Base-by-base conservation (phyloP, 2,797 vertebrate genomes). In the Chromis chromis region DNA sequence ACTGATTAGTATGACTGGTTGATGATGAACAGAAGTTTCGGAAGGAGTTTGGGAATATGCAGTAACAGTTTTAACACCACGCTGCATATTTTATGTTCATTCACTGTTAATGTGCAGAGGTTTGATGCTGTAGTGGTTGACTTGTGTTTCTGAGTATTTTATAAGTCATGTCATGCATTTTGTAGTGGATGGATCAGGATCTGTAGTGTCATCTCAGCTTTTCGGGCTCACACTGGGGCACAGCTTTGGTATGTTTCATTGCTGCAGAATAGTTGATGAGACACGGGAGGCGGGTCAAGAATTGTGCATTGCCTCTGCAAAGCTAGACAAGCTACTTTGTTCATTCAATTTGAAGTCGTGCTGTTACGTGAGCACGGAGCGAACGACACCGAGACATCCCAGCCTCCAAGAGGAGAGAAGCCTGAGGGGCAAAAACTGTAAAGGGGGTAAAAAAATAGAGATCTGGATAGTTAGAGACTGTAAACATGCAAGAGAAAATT, bases 151-250 rank as follows among this genome's bases (percentile, higher is more conserved):
- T 55, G 71, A 66, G 66, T 64, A 77, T 88, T 86, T 78, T 66
- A 83, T 36, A 78, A 86, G 82, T 74, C 83, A 77, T 33, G 68
- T 78, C 73, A 81, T 88, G 60, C 74, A 91, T 87, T 89, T 89
- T 89, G 69, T 68, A 88, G 78, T 24, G 22, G 71, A 52, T 67
- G 25, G 54, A 56, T 54, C 63, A 66, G 58, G 67, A 71, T 68
- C 72, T 73, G 61, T 57, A 19, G 66, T 61, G 78, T 76, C 72
- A 80, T 82, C 72, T 59, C 46, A 58, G 57, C 53, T 57, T 78
- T 44, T 60, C 33, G 28, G 76, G 49, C 52, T 52, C 39, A 8
- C 40, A 54, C 22, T 9, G 33, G 6, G 28, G 59, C 65, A 36
- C 13, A 28, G 48, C 24, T 52, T n/a, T 24, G 22, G 21, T 50